Conservation (phyloP, 2,113 vertebrate genomes). For the Gobio gobio region DNA sequence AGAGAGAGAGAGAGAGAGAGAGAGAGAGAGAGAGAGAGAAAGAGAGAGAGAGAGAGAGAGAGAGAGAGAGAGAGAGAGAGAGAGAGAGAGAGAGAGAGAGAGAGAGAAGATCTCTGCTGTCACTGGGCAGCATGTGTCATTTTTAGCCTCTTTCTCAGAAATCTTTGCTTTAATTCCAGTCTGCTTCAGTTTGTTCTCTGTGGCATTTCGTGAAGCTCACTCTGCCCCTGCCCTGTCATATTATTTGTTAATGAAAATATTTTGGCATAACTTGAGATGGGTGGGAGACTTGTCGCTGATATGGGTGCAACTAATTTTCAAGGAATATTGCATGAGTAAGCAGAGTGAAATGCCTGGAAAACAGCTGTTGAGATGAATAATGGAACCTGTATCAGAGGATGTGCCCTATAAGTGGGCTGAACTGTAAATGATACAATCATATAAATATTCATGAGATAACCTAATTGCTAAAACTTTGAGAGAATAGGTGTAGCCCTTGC, state of each 20-base stretch:
- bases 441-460: constrained; percentile 55
- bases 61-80: too few species aligned
- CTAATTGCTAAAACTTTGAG: constrained; percentile 13
- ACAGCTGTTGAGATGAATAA: constrained; percentile 32
- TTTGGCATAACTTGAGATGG: background rate
- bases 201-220: background rate
- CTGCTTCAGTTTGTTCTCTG: background rate
- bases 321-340: background rate
- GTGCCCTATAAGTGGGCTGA: constrained; percentile 19
- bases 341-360: constrained; percentile 8
- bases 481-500: background rate
- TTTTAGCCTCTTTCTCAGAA: constrained; percentile 23
- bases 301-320: background rate
- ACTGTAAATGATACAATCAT: constrained; percentile 28
- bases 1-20: too few species aligned
- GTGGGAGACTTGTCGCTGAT: background rate
- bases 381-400: background rate
- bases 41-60: too few species aligned
- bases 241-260: constrained; percentile 28
- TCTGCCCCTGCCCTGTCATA: background rate
- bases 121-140: background rate
- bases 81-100: too few species aligned
- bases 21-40: too few species aligned
- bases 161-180: constrained; percentile 1
- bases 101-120: background rate